Base-by-base conservation (phyloP, 2,888 invertebrate species). In the Crioceris asparagi region DNA sequence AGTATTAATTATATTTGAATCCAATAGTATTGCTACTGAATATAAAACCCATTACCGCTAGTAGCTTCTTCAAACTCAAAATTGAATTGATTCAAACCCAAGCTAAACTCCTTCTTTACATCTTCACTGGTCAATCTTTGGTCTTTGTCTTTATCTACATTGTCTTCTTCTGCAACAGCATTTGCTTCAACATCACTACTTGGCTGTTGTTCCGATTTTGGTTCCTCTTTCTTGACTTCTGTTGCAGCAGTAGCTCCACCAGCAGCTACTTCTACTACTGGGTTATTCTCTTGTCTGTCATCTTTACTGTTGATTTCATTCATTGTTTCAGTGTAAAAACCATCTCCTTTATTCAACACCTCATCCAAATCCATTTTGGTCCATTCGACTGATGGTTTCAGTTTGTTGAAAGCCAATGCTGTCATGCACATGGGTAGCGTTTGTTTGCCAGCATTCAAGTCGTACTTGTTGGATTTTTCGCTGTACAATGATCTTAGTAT, bases 371-470 rank as follows among this genome's bases (percentile, higher is more conserved):
- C 56, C 8, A 55, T 54, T 2, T 38, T 43, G 2, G 49, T 50
- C 65, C 65, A 65, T 11, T 49, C 40, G 2, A 38, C 39, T 1
- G 61, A 45, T 0, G 56, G 54, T 32, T 55, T 53, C 4, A 65
- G 32, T 25, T 54, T 51, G 26, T 60, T 55, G 53, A 62, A 61
- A 1, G 51, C 58, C 14, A 60, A 25, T 0, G 62, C 60, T 2
- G 47, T 54, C 15, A 65, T 25, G 32, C 60, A 57, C 53, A 60
- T 64, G 0, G 62, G 57, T 2, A 64, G 46, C 0, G 58, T 59
- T 46, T 65, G 64, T 41, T 60, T 61, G 3, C 60, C 60, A 3
- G 47, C 45, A 34, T 54, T 55, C 11, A 56, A 41, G 31, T 55
- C 56, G 44, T 46, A 57, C 35, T 53, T 49, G 6, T 49, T 47